phyloP scores from a whole-genome alignment of 2,797 vertebrate species.

The Tapirus indicus region DNA sequence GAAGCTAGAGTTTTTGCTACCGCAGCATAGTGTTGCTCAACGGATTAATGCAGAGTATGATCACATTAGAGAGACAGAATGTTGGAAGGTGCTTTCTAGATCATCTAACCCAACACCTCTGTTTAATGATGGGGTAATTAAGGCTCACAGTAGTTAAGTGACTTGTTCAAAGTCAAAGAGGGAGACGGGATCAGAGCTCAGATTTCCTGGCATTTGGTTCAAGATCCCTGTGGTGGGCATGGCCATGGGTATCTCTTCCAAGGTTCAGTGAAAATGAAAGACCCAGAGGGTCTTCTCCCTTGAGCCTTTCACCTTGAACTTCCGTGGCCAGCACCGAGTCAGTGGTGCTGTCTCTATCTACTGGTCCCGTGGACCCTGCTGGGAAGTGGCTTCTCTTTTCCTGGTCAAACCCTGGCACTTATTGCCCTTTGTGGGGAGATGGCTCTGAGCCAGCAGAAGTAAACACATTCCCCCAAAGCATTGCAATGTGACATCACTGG shows the following conservation, averaged over 20 bases:
- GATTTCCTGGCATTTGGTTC: neutral
- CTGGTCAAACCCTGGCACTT: neutral
- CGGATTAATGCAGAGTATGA: neutral
- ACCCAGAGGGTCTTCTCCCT: neutral
- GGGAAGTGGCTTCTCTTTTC: neutral
- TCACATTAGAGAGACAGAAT: neutral
- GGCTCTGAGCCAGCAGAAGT: neutral
- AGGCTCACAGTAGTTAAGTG: neutral
- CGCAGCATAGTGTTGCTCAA: neutral
- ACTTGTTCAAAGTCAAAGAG: neutral
- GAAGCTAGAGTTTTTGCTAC: neutral
- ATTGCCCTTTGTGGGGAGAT: neutral
- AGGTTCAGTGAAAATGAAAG: neutral
- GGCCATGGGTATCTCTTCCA: neutral
- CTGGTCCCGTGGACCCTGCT: neutral
- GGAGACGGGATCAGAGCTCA: neutral
- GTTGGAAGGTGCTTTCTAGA: neutral
- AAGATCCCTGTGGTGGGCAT: neutral
- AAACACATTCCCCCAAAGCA: neutral
- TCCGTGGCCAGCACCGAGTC: neutral
- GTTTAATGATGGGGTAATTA: neutral
- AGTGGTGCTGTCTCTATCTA: neutral
- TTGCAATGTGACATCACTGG: conserved; percentile 5
- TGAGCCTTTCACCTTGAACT: neutral
- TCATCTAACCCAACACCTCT: neutral